Conservation (phyloP, 1,140 invertebrate genomes). For the Cardiocondyla obscurior region DNA sequence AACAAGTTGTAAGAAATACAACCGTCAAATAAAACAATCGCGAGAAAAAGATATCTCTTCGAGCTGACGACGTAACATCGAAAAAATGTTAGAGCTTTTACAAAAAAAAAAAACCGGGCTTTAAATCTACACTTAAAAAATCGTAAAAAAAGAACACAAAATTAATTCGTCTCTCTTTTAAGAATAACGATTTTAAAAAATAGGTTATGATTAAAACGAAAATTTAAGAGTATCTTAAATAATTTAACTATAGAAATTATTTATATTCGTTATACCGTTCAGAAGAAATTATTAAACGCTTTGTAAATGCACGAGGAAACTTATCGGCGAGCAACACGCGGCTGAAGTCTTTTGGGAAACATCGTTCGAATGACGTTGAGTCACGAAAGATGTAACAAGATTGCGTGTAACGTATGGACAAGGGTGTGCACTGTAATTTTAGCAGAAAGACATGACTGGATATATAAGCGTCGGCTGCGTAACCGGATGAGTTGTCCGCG, state of each 20-base stretch:
- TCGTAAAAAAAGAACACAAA: neutral
- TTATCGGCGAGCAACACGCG: neutral
- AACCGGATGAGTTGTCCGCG: slow-evolving; percentile 57
- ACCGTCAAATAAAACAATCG: neutral
- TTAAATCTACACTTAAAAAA: neutral
- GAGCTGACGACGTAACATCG: neutral
- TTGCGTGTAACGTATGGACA: neutral
- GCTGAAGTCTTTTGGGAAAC: neutral
- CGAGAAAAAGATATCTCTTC: neutral
- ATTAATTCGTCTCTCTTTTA: neutral
- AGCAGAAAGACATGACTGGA: slow-evolving; percentile 61
- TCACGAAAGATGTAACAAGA: neutral
- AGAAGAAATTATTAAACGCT: neutral
- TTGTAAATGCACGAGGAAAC: neutral
- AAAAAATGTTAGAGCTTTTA: neutral
- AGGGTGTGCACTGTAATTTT: slow-evolving; percentile 56
- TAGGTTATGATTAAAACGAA: neutral
- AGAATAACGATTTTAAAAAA: neutral
- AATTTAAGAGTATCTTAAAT: neutral
- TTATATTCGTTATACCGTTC: neutral
- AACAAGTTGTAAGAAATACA: neutral
- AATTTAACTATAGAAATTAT: neutral
- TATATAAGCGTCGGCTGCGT: slow-evolving; percentile 35
- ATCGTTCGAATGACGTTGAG: neutral
- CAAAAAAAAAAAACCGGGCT: neutral